Evolutionary conservation across 2,888 invertebrate species (phyloP).

Genomic region (Omphaloscelis lunosa): DNA sequence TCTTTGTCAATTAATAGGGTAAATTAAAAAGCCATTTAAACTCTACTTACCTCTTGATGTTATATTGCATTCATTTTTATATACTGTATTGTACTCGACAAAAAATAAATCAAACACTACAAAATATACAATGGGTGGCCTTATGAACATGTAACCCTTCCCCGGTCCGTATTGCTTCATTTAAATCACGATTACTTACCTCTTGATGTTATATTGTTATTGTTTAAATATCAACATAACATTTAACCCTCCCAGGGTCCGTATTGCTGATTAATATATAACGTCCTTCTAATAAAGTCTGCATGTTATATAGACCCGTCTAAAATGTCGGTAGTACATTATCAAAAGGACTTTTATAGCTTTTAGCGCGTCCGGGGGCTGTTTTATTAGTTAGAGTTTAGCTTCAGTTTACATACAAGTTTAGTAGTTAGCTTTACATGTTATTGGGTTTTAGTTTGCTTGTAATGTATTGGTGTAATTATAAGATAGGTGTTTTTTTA

Average conservation of each 20-base stretch:
- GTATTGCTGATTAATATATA: slow-evolving; percentile 23
- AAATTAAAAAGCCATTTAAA: neutral
- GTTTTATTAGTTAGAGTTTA: slow-evolving; percentile 28
- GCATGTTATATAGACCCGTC: slow-evolving; percentile 20
- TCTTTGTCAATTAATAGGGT: neutral
- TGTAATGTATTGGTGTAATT: neutral
- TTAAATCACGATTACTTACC: no score
- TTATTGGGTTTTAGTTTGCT: neutral
- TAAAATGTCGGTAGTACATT: slow-evolving; percentile 19
- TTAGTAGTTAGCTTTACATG: neutral
- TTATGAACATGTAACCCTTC: no score
- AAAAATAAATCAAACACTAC: no score
- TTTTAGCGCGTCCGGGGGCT: slow-evolving; percentile 20
- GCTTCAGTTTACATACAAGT: slow-evolving; percentile 1
- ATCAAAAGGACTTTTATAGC: slow-evolving; percentile 37
- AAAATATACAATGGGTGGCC: no score
- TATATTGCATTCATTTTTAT: no score
- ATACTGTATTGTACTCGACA: no score
- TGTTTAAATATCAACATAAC: neutral
- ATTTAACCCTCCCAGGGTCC: neutral
- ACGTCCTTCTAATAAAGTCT: slow-evolving; percentile 21
- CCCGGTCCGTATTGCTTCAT: no score
- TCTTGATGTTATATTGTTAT: neutral
- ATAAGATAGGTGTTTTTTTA: neutral
- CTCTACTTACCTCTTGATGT: neutral